Evolutionary conservation across 1,140 invertebrate species (phyloP).

Genomic region (Cotesia chilonis): DNA sequence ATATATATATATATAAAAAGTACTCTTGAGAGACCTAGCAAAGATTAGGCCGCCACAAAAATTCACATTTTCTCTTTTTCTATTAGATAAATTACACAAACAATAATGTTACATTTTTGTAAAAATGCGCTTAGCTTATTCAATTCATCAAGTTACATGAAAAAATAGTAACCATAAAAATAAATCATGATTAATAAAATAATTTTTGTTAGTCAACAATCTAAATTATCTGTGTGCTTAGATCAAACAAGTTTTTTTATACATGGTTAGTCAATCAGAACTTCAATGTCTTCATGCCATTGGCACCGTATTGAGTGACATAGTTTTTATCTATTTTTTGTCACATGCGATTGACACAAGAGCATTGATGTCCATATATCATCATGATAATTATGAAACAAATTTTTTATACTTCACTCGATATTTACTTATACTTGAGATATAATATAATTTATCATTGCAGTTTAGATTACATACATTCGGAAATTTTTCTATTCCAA

Average conservation of each 20-base stretch:
- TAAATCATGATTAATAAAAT: no score
- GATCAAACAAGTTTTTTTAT: not conserved
- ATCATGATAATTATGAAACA: not conserved
- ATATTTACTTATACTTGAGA: no score
- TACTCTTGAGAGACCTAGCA: constrained; percentile 61
- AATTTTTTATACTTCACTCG: not conserved
- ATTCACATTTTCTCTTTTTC: constrained; percentile 22
- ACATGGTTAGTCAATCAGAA: not conserved
- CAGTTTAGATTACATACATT: not conserved
- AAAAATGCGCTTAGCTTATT: constrained; percentile 41
- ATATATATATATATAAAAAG: constrained; percentile 65
- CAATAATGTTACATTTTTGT: constrained; percentile 46
- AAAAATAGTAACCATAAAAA: not conserved
- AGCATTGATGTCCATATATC: not conserved
- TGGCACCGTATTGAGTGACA: constrained; percentile 12
- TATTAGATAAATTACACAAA: constrained; percentile 29
- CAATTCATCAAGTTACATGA: not conserved
- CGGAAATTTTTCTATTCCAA: not conserved
- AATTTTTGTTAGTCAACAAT: no score
- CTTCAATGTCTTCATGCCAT: constrained; percentile 4
- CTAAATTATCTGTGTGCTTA: not conserved
- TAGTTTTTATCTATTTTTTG: constrained; percentile 4
- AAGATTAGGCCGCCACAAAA: constrained; percentile 63
- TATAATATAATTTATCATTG: not conserved
- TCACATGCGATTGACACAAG: not conserved